Evolutionary conservation across 2,797 vertebrate genomes (phyloP), one percentile per base, ranked within the genome.

Genomic region (Leptoclinus maculatus): DNA sequence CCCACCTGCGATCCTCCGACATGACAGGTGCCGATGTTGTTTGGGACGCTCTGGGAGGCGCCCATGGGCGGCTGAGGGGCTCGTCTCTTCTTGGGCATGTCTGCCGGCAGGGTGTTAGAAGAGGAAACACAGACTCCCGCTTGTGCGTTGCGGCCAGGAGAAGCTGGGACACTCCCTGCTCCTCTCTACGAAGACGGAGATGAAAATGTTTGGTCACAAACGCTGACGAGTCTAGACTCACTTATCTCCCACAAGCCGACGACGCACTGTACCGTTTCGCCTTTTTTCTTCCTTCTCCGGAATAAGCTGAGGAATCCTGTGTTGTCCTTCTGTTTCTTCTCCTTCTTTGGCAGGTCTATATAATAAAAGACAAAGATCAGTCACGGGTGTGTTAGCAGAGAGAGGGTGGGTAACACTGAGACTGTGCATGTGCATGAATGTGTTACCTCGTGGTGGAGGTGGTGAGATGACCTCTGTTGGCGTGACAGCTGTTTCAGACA

Each of bases 231-330:
- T 17, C 3, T 13, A 67, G 23, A 12, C 7, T 12, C 14, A 51
- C 47, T 32, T 1, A 2, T 19, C 10, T 7, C 2, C 23, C 1
- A 5, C n/a, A 49, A 25, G 13, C 9, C 14, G 25, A 27, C 1
- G 4, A 45, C 93, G 75, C 89, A 23, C 34, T 10, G 17, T 51
- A 99, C 97, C 93, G 93, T 93, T 39, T 96, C 95, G 17, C 92
- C 83, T 78, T 95, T 96, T 88, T 98, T 97, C 94, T 96, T 98
- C 88, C 82, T 95, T 85, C 95, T 95, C 57, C 96, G 95, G 89
- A 99, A 99, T 84, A 99, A 95, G 68, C 96, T 92, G 87, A 99
- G 96, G 82, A 99, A 96, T 0, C 97, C 93, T 70, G 93, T 93
- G 74, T 91, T 96, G 90, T 96, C 96, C 79, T 96, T 97, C 66